A percentile compares a stretch with the other conserved stretches of the same genome.
Conservation (phyloP, 2,113 vertebrate species). For the Salvelinus alpinus region DNA sequence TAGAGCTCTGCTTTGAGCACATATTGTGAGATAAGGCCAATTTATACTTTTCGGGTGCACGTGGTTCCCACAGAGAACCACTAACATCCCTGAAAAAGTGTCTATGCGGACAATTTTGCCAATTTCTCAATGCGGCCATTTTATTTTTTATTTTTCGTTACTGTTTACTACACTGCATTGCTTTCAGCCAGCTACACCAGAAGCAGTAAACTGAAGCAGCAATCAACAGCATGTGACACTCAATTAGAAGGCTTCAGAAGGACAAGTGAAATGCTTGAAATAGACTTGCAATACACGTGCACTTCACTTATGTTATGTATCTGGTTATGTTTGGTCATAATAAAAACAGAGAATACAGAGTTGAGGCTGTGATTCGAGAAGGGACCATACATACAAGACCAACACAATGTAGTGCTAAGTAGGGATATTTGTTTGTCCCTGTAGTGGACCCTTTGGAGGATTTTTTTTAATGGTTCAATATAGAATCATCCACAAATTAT, state of each 20-base stretch:
- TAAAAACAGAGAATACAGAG: too few species aligned
- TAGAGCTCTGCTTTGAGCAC: slow-evolving; percentile 2
- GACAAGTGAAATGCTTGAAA: too few species aligned
- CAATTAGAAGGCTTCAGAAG: too few species aligned
- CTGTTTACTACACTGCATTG: not conserved
- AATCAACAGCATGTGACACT: too few species aligned
- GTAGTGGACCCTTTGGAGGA: not conserved
- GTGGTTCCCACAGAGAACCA: not conserved
- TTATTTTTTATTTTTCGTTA: not conserved
- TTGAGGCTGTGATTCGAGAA: too few species aligned
- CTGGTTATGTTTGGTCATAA: too few species aligned
- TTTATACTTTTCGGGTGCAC: not conserved
- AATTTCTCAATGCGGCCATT: not conserved
- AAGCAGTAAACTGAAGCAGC: too few species aligned
- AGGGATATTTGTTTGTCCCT: not conserved
- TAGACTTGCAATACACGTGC: too few species aligned
- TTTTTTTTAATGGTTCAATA: not conserved
- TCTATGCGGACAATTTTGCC: not conserved
- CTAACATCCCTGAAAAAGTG: not conserved
- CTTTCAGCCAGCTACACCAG: not conserved
- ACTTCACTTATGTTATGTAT: too few species aligned
- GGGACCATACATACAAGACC: too few species aligned
- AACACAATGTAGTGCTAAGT: not conserved
- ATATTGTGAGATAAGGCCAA: not conserved
- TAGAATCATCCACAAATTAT: too few species aligned